Evolutionary conservation across 1,140 invertebrate genomes (phyloP).

Genomic region (Potamilus streckersoni): DNA sequence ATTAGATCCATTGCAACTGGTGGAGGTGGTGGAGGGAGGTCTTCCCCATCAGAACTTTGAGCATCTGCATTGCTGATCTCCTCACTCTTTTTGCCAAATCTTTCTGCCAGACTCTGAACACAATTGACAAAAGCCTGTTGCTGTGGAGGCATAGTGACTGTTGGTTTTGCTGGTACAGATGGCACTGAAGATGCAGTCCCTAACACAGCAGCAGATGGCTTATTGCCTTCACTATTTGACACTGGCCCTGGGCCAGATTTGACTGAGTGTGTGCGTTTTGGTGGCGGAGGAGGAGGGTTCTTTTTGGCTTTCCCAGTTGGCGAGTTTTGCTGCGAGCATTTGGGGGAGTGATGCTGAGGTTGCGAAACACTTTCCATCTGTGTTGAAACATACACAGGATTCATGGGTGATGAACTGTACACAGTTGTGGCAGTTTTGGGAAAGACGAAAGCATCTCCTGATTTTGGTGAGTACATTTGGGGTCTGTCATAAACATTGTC

Average conservation of each 20-base stretch:
- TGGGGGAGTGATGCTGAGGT: constrained; percentile 29
- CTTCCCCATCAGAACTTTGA: constrained; percentile 62
- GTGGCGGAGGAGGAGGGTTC: constrained; percentile 82
- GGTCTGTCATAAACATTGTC: constrained; percentile 63
- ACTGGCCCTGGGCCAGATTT: constrained; percentile 1
- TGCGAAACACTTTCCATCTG: constrained; percentile 32
- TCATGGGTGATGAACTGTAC: constrained; percentile 13
- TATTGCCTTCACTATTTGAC: constrained; percentile 1
- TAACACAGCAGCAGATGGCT: constrained; percentile 7
- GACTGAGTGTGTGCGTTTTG: constrained; percentile 77
- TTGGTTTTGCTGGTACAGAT: constrained; percentile 19
- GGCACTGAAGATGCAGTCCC: constrained; percentile 13
- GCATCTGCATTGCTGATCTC: constrained; percentile 44
- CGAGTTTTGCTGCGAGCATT: constrained; percentile 36
- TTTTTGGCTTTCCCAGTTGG: constrained; percentile 67
- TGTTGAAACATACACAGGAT: constrained; percentile 42
- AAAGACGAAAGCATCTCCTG: constrained; percentile 13
- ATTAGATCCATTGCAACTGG: constrained; percentile 67
- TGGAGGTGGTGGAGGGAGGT: constrained; percentile 69
- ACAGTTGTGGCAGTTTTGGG: constrained; percentile 29
- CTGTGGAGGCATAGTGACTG: constrained; percentile 39
- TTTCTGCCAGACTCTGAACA: constrained; percentile 68
- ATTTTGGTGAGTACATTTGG: constrained; percentile 34
- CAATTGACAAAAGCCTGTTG: constrained; percentile 68
- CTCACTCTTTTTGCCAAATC: constrained; percentile 62